Evolutionary conservation across 2,113 vertebrate genomes (phyloP).

Genomic region (Fulica atra): DNA sequence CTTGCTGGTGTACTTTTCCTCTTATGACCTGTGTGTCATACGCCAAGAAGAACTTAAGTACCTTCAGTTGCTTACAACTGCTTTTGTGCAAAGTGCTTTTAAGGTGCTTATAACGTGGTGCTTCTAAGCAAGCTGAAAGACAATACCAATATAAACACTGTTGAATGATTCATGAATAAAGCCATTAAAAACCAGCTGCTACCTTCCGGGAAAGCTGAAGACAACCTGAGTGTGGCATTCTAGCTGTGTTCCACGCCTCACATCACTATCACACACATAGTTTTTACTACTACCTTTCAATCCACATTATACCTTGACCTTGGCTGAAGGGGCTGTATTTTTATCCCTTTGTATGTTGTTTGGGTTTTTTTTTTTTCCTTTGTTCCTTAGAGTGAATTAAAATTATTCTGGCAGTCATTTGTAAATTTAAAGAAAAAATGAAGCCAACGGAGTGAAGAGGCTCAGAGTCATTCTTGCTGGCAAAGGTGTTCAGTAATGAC

Average conservation of each 20-base stretch:
- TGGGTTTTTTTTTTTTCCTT: too few species aligned
- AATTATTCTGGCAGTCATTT: slow-evolving; percentile 8
- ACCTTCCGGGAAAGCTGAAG: slow-evolving; percentile 21
- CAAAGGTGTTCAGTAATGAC: slow-evolving; percentile 16
- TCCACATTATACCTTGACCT: neutral
- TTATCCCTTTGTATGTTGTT: neutral
- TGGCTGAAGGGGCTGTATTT: neutral
- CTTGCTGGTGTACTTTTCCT: neutral
- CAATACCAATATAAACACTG: slow-evolving; percentile 32
- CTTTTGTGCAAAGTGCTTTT: slow-evolving; percentile 65
- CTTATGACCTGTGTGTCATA: neutral
- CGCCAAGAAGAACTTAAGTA: neutral
- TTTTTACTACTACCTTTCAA: neutral
- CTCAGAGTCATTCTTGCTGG: neutral
- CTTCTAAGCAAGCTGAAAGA: slow-evolving; percentile 43
- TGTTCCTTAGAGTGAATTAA: neutral
- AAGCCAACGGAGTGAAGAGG: neutral
- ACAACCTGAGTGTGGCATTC: neutral
- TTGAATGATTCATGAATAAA: slow-evolving; percentile 50
- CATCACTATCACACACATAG: neutral
- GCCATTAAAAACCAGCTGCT: slow-evolving; percentile 39
- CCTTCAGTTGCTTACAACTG: slow-evolving; percentile 16
- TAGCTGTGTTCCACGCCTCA: neutral
- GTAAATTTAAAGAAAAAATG: neutral
- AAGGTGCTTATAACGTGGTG: slow-evolving; percentile 54